phyloP scores from a whole-genome alignment of 2,888 invertebrate species.

The Macaria liturata region DNA sequence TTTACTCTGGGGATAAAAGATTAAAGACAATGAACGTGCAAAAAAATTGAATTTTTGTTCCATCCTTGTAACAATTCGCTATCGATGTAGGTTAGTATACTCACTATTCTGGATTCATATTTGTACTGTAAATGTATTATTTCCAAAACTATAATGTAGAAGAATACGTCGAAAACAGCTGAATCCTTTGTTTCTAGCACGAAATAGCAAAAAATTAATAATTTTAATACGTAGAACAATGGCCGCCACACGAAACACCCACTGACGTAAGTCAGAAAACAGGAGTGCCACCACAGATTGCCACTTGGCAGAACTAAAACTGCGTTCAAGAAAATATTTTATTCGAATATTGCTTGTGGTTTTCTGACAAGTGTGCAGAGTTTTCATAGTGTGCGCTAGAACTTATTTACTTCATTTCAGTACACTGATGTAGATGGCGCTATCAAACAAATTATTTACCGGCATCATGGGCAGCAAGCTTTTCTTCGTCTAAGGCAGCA shows the following conservation, averaged over 20 bases:
- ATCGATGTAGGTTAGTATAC: conserved; percentile 73
- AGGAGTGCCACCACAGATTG: conserved; percentile 59
- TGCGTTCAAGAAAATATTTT: conserved; percentile 56
- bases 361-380: no score
- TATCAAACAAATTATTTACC: no score
- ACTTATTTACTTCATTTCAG: no score
- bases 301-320: conserved; percentile 75
- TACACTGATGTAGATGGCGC: no score
- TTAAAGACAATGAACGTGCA: conserved; percentile 66
- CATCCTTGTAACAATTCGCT: conserved; percentile 65
- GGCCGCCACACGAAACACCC: conserved; percentile 81
- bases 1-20: conserved; percentile 34
- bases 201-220: conserved; percentile 73
- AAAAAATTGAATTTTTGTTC: conserved; percentile 64
- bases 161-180: conserved; percentile 59
- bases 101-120: conserved; percentile 94
- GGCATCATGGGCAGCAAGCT: no score
- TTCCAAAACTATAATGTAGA: conserved; percentile 58
- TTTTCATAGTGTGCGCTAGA: no score
- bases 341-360: conserved; percentile 29
- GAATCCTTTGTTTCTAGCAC: conserved; percentile 73
- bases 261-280: conserved; percentile 80
- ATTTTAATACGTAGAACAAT: conserved; percentile 77
- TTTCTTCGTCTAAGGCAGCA: no score
- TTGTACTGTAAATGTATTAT: conserved; percentile 72